Base-by-base conservation (phyloP, 2,113 vertebrate genomes). In the Pongo pygmaeus region DNA sequence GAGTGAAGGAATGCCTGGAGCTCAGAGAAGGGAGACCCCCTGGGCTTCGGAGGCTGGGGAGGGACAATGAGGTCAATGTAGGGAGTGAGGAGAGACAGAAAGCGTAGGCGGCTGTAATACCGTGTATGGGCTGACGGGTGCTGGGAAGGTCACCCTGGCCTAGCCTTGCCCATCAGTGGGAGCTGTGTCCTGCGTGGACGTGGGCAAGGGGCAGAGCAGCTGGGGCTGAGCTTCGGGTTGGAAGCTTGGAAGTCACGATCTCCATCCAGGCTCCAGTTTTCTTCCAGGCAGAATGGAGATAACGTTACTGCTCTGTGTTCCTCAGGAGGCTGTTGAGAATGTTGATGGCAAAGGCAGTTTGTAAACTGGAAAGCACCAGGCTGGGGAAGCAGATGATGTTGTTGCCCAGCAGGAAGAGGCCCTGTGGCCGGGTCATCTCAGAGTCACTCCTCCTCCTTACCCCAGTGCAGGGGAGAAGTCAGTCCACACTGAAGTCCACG, bases 1-100 rank as follows among this genome's bases (percentile, higher is more conserved):
- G 5, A 85, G 97, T 5, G 8, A 11, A 92, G 94, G 97, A 95
- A 88, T 52, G 72, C 20, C 0, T 9, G 70, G 87, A 18, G 84
- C 59, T 89, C 14, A 8, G 88, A 25, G 80, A 27, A 77, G 81
- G 79, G 84, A 18, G 46, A 20, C 72, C 84, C 22, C 77, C 55
- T 57, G 80, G 78, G 77, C 83, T 50, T 20, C 74, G 25, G 84
- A 61, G 67, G 55, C 72, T 4, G 8, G 14, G 25, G n/a, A 35
- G 38, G 89, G 78, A 50, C 74, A 27, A 0, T 13, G 13, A 55
- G 81, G 84, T 46, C 23, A 43, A 27, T 1, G 38, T n/a, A 22
- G 69, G 32, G 17, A 70, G n/a, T 0, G 50, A 46, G 64, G 43
- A 5, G 48, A 48, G 52, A 50, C 13, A 48, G 75, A 55, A 7